phyloP scores from a whole-genome alignment of 2,888 invertebrate species.

The Lycaena phlaeas region DNA sequence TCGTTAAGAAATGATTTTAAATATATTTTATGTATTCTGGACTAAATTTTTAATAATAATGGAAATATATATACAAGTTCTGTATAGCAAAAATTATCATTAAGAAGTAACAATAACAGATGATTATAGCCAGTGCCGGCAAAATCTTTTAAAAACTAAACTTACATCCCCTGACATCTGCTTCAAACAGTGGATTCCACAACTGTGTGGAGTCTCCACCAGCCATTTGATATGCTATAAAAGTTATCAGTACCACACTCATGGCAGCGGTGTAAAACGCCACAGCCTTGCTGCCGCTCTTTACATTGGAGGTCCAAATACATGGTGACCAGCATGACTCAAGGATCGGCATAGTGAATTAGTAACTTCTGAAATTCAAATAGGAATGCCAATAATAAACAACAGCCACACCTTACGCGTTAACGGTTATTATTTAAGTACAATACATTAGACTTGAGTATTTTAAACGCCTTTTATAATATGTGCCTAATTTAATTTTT shows the following conservation, averaged over 20 bases:
- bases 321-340: constrained; percentile 91
- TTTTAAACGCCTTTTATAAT: too few species aligned
- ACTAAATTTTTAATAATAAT: too few species aligned
- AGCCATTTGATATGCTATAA: constrained; percentile 81
- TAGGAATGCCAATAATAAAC: background rate
- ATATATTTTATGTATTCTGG: too few species aligned
- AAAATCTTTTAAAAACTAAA: constrained; percentile 24
- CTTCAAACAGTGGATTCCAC: constrained; percentile 91
- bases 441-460: too few species aligned
- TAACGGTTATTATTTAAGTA: background rate
- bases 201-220: constrained; percentile 93
- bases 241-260: constrained; percentile 81
- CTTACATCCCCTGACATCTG: constrained; percentile 84
- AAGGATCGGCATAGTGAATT: constrained; percentile 77
- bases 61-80: too few species aligned
- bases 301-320: constrained; percentile 86
- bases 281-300: constrained; percentile 83
- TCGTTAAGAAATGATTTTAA: too few species aligned
- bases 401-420: background rate
- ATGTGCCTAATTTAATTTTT: too few species aligned
- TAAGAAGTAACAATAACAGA: too few species aligned
- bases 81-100: too few species aligned
- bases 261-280: constrained; percentile 85
- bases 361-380: background rate
- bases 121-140: too few species aligned